A percentile compares a stretch with the other conserved stretches of the same genome.
Conservation (phyloP, 2,113 vertebrate genomes). For the Dicaeum eximium region DNA sequence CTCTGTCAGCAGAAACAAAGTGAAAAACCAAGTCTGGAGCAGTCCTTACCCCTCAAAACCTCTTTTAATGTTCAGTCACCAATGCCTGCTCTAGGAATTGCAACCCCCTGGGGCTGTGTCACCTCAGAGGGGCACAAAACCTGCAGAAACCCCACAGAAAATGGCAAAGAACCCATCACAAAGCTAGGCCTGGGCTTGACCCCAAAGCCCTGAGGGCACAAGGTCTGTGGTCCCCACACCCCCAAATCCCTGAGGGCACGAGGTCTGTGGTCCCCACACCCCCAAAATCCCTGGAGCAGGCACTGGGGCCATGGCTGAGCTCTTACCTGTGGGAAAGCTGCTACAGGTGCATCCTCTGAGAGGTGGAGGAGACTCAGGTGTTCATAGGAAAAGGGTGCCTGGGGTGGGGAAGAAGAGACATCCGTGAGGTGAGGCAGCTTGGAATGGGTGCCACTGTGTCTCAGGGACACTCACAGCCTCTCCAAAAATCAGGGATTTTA, state of each 20-base stretch:
- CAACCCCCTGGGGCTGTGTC: accelerated
- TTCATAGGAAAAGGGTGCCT: not conserved
- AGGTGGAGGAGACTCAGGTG: not conserved
- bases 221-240: not conserved
- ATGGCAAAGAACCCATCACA: not conserved
- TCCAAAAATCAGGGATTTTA: not conserved
- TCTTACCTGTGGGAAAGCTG: slow-evolving; percentile 26
- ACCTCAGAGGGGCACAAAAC: not conserved
- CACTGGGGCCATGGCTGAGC: accelerated
- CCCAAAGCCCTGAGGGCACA: not conserved
- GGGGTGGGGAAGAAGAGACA: not conserved
- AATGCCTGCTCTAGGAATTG: accelerated
- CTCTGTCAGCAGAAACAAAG: not conserved
- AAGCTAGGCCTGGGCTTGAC: accelerated
- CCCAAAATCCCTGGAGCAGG: not conserved
- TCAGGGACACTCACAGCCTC: not conserved
- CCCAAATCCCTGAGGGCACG: not conserved
- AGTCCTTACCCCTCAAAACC: not conserved
- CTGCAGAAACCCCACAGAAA: accelerated
- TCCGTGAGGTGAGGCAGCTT: not conserved
- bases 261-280: not conserved
- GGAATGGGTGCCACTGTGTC: accelerated
- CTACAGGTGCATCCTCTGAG: not conserved
- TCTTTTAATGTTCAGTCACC: not conserved
- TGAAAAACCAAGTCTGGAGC: accelerated